These are phyloP conservation scores for Onychomys leucogaster DNA, from an alignment of 2,797 vertebrate species.

Conservation along the genomic window DNA sequence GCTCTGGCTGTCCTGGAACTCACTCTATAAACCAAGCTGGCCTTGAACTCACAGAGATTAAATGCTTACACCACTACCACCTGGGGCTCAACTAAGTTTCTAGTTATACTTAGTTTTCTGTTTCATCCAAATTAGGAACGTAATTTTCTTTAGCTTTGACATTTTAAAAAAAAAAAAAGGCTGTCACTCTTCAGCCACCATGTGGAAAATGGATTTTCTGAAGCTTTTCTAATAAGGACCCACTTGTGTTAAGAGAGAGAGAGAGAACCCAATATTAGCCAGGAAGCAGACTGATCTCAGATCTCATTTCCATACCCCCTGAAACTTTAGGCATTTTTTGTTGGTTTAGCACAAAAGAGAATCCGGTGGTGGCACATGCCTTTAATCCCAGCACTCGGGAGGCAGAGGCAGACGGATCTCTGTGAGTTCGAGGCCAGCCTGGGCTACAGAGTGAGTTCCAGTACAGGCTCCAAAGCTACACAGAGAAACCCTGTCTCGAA, in stretches of 20 bases:
- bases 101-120: slow-evolving; percentile 10
- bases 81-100: not conserved
- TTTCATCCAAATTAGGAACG: slow-evolving; percentile 38
- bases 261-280: not conserved
- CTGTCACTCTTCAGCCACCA: not conserved
- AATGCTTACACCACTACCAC: not conserved
- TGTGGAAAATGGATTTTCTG: not conserved
- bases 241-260: not conserved
- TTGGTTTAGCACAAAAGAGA: not conserved
- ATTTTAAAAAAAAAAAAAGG: slow-evolving; percentile 14
- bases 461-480: too few relatives aligned
- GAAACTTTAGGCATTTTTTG: not conserved
- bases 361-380: too few relatives aligned
- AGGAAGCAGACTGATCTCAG: not conserved
- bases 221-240: not conserved
- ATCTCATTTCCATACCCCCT: not conserved
- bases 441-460: too few relatives aligned
- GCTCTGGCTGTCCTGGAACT: not conserved
- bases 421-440: too few relatives aligned
- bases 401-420: too few relatives aligned
- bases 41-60: not conserved
- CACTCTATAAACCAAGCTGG: not conserved
- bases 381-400: too few relatives aligned
- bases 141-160: not conserved
- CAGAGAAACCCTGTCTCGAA: too few relatives aligned